Percentiles rank a stretch among this genome's conserved stretches.
These are phyloP conservation scores for Physella acuta DNA, from an alignment of 1,140 invertebrate species.

Conservation along the genomic window DNA sequence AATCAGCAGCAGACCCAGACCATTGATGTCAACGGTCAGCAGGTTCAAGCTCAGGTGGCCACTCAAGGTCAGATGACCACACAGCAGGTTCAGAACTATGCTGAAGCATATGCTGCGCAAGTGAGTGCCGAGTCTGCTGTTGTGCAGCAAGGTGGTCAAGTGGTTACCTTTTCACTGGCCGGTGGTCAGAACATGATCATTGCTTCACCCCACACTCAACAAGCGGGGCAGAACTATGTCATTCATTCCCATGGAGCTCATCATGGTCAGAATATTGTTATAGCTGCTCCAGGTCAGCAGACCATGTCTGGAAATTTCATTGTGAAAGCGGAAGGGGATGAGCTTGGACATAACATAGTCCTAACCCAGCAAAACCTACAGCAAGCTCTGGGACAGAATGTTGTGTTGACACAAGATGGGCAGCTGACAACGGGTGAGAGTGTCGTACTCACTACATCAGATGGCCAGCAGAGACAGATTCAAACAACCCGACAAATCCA, in stretches of 20 bases:
- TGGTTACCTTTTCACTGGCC: constrained; percentile 28
- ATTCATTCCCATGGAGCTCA: constrained; percentile 23
- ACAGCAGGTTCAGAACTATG: constrained; percentile 14
- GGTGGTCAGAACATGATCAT: constrained; percentile 33
- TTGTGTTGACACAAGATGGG: constrained; percentile 24
- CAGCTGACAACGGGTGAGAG: constrained; percentile 15
- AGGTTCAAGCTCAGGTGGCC: constrained; percentile 12
- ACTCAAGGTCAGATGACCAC: background rate
- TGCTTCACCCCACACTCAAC: constrained; percentile 29
- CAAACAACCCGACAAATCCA: constrained; percentile 17
- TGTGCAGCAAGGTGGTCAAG: constrained; percentile 15
- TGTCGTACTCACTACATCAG: constrained; percentile 27
- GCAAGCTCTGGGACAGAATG: constrained; percentile 24
- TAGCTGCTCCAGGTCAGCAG: constrained; percentile 29
- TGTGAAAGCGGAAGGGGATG: constrained; percentile 31
- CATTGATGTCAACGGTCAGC: constrained; percentile 17
- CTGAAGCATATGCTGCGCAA: constrained; percentile 13
- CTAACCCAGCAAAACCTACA: constrained; percentile 32
- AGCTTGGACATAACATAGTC: constrained; percentile 29
- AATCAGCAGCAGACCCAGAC: constrained; percentile 26
- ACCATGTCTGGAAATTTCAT: constrained; percentile 25
- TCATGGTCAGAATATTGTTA: constrained; percentile 30
- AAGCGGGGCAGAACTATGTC: constrained; percentile 30
- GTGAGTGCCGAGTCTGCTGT: constrained; percentile 9
- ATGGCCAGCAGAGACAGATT: constrained; percentile 19